A percentile compares a stretch with the other conserved stretches of the same genome.
These are phyloP conservation scores for Trissonchulus sp. DNA, from an alignment of 2,888 invertebrate species.

Conservation along the genomic window DNA sequence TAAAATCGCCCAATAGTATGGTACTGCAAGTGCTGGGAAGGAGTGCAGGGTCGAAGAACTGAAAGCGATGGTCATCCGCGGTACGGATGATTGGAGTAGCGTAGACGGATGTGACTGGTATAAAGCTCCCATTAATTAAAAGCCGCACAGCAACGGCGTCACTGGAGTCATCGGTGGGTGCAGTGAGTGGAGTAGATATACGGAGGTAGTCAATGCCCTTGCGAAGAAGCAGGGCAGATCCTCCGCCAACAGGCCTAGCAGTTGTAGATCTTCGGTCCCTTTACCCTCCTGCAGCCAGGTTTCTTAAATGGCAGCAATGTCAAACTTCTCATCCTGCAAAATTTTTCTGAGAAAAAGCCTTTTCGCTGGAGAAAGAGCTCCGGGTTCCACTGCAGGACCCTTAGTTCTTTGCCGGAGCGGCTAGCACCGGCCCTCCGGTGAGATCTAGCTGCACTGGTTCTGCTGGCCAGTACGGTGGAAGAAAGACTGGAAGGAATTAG, in stretches of 20 bases:
- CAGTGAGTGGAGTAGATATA: background rate
- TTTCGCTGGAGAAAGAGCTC: background rate
- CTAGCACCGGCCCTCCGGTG: background rate
- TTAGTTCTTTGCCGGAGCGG: background rate
- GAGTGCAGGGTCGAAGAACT: background rate
- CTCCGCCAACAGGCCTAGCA: background rate
- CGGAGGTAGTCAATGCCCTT: background rate
- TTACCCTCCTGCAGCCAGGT: background rate
- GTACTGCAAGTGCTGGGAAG: background rate
- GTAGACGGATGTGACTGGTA: conserved; percentile 3
- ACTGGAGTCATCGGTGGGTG: background rate
- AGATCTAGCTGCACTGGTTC: background rate
- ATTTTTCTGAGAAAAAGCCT: background rate
- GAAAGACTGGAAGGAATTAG: background rate
- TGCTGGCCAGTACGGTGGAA: background rate
- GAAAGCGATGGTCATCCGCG: background rate
- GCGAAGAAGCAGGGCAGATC: background rate
- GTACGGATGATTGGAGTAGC: background rate
- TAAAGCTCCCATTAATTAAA: background rate
- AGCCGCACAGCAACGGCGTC: background rate
- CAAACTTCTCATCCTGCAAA: background rate
- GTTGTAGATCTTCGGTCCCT: background rate
- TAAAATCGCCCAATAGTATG: background rate
- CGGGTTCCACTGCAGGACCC: background rate
- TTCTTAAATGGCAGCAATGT: background rate